Evolutionary conservation across 30 jellyfish, hydroid and myxozoan species (phyloP).

Genomic region (Aurelia aurita): DNA sequence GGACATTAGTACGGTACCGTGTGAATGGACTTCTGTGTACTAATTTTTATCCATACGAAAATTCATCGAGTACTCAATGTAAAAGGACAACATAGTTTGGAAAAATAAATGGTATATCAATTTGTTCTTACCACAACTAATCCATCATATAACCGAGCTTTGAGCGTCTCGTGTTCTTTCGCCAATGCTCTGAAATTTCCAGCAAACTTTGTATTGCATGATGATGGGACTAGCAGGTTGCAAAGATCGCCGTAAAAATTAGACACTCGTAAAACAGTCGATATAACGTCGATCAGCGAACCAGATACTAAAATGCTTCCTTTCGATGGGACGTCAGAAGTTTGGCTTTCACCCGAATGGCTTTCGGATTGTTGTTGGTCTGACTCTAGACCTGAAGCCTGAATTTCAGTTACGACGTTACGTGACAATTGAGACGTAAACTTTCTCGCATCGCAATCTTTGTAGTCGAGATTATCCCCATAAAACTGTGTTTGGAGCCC

Average conservation of each 20-base stretch:
- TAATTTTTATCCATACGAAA: no score
- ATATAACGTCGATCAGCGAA: constrained; percentile 31
- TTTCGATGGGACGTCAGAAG: constrained; percentile 1
- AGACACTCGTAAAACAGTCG: constrained; percentile 10
- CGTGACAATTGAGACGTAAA: neutral
- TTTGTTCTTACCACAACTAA: constrained; percentile 1
- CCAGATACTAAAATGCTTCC: constrained; percentile 43
- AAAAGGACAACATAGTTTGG: no score
- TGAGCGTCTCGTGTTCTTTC: constrained; percentile 21
- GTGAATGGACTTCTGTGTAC: no score
- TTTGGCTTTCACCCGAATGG: no score
- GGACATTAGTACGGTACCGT: no score
- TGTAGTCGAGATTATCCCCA: no score
- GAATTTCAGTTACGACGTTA: neutral
- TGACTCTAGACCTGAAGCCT: neutral
- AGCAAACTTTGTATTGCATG: neutral
- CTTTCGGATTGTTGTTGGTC: neutral
- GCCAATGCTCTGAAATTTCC: constrained; percentile 6
- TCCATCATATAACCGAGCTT: constrained; percentile 24
- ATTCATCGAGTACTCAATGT: no score
- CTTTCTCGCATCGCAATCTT: no score
- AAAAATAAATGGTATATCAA: no score
- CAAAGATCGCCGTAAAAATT: constrained; percentile 48
- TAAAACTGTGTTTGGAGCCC: neutral
- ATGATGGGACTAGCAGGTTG: constrained; percentile 25